phyloP scores from a whole-genome alignment of 2,888 invertebrate genomes.

The Bellardia pandia region DNA sequence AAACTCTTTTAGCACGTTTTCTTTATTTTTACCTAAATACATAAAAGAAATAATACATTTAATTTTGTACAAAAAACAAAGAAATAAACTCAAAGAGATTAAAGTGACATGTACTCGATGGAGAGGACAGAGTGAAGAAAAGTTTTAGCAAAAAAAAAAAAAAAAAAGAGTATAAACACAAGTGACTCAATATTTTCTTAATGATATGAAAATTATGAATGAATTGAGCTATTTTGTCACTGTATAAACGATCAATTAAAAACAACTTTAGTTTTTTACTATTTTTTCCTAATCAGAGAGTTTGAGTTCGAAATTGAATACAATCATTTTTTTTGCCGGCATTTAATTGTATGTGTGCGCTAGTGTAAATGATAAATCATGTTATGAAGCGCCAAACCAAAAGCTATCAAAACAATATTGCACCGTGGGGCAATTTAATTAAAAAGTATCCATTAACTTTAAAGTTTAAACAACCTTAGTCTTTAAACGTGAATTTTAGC shows the following conservation, averaged over 20 bases:
- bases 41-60: slow-evolving; percentile 9
- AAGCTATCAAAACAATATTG: slow-evolving; percentile 50
- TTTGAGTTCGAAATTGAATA: slow-evolving; percentile 26
- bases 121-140: background rate
- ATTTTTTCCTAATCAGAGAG: slow-evolving; percentile 34
- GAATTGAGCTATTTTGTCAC: slow-evolving; percentile 59
- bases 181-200: slow-evolving; percentile 43
- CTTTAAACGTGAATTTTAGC: too few relatives aligned
- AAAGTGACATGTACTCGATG: background rate
- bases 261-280: slow-evolving; percentile 25
- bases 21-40: background rate
- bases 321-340: slow-evolving; percentile 48
- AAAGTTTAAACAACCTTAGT: too few relatives aligned
- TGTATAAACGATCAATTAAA: slow-evolving; percentile 34
- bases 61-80: background rate
- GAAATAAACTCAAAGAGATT: slow-evolving; percentile 46
- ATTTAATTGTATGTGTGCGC: background rate
- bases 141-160: background rate
- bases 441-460: background rate
- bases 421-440: slow-evolving; percentile 24
- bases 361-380: slow-evolving; percentile 29
- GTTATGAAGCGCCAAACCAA: slow-evolving; percentile 37
- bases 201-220: slow-evolving; percentile 66
- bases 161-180: background rate
- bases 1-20: slow-evolving; percentile 18